Conservation (phyloP, 1,140 invertebrate species). For the Bombus confusus region DNA sequence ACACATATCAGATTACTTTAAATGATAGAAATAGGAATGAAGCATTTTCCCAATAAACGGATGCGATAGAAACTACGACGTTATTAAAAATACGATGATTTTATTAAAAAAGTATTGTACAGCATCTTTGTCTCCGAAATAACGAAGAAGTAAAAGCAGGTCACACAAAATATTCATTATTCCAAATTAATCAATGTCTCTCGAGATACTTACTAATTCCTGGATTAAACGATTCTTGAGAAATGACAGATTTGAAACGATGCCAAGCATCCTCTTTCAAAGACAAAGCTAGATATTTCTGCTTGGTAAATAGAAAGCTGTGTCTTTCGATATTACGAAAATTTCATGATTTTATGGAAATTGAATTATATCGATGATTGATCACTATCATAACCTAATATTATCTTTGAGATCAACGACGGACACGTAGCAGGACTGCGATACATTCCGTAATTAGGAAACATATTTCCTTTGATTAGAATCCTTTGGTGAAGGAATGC, state of each 20-base stretch:
- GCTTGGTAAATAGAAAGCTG: neutral
- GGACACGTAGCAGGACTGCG: neutral
- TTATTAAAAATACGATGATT: neutral
- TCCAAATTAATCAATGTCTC: neutral
- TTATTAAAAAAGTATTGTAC: neutral
- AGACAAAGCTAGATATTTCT: neutral
- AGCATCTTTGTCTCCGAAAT: neutral
- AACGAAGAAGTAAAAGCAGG: neutral
- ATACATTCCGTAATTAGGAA: neutral
- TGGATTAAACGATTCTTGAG: neutral
- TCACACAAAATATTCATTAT: neutral
- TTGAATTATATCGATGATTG: neutral
- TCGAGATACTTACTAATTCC: neutral
- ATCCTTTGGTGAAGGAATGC: conserved; percentile 3
- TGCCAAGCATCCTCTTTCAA: neutral
- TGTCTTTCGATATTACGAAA: neutral
- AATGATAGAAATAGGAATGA: too few species aligned
- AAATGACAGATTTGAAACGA: neutral
- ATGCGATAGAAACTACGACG: too few species aligned
- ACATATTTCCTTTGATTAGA: conserved; percentile 7
- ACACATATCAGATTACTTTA: too few species aligned
- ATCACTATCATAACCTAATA: neutral
- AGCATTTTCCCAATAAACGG: too few species aligned
- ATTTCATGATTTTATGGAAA: neutral
- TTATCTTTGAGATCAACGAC: neutral